Percentiles rank a stretch among this genome's conserved stretches.
These are phyloP conservation scores for Cataglyphis altisquamis DNA, from an alignment of 2,888 invertebrate species.

Conservation along the genomic window DNA sequence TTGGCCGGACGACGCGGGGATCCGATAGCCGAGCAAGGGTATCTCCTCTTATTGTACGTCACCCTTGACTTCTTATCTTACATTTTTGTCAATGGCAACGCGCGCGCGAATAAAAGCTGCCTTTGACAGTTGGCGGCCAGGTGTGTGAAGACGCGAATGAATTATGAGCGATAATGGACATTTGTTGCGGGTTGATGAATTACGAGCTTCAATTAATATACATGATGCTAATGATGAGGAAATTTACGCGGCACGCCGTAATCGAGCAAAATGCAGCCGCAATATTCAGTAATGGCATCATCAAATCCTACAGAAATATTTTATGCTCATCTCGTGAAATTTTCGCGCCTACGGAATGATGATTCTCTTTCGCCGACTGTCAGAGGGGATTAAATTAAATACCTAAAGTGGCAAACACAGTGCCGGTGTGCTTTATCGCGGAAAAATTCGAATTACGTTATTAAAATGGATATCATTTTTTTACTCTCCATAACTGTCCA, in stretches of 20 bases:
- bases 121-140: conserved; percentile 27
- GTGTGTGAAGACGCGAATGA: conserved; percentile 70
- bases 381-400: neutral
- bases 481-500: neutral
- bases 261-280: conserved; percentile 72
- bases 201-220: conserved; percentile 73
- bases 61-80: neutral
- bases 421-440: neutral
- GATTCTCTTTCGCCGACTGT: neutral
- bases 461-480: neutral
- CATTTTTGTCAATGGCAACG: conserved; percentile 21
- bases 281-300: conserved; percentile 53
- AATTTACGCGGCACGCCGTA: conserved; percentile 71
- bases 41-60: too few species aligned
- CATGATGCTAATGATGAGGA: conserved; percentile 74
- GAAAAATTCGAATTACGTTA: neutral
- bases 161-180: conserved; percentile 72
- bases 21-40: neutral
- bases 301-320: conserved; percentile 51
- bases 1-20: conserved; percentile 2
- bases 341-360: neutral
- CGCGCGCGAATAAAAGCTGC: neutral
- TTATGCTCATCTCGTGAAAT: conserved; percentile 4
- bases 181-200: conserved; percentile 71
- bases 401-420: neutral